phyloP scores from a whole-genome alignment of 2,888 invertebrate species.

The Eurois occulta region DNA sequence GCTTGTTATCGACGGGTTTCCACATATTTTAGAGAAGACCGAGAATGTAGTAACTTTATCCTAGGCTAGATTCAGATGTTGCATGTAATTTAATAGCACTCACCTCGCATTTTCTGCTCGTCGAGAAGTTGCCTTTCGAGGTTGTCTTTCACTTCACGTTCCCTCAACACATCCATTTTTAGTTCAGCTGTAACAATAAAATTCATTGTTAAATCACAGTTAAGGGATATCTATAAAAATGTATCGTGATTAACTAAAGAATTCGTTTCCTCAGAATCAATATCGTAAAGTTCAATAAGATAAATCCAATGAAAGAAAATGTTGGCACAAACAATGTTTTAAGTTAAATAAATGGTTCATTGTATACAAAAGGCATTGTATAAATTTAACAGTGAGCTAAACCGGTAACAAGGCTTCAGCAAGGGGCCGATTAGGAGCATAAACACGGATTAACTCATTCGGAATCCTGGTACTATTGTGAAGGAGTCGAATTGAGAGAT shows the following conservation, averaged over 20 bases:
- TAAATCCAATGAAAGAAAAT: constrained; percentile 76
- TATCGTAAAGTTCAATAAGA: constrained; percentile 66
- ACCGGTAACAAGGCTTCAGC: constrained; percentile 87
- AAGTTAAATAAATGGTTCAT: constrained; percentile 84
- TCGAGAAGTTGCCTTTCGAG: constrained; percentile 97
- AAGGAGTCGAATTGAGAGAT: constrained; percentile 90
- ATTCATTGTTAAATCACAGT: constrained; percentile 11
- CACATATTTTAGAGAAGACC: constrained; percentile 30
- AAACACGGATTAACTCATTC: constrained; percentile 90
- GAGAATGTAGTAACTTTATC: constrained; percentile 15
- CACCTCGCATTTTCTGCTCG: constrained; percentile 98
- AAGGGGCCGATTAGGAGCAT: constrained; percentile 90
- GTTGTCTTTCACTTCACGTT: constrained; percentile 98
- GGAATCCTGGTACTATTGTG: constrained; percentile 89
- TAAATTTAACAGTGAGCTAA: constrained; percentile 88
- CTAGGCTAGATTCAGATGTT: constrained; percentile 40
- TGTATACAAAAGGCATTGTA: constrained; percentile 87
- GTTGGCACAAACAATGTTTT: constrained; percentile 79
- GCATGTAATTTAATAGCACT: constrained; percentile 81
- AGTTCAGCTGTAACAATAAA: constrained; percentile 95
- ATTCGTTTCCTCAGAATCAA: constrained; percentile 41
- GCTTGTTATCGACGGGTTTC: constrained; percentile 51
- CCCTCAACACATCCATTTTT: constrained; percentile 98
- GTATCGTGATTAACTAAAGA: constrained; percentile 15
- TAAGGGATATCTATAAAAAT: neutral